A percentile compares a stretch with the other conserved stretches of the same genome.
phyloP scores from a whole-genome alignment of 1,140 invertebrate genomes.

The Anastrepha obliqua region DNA sequence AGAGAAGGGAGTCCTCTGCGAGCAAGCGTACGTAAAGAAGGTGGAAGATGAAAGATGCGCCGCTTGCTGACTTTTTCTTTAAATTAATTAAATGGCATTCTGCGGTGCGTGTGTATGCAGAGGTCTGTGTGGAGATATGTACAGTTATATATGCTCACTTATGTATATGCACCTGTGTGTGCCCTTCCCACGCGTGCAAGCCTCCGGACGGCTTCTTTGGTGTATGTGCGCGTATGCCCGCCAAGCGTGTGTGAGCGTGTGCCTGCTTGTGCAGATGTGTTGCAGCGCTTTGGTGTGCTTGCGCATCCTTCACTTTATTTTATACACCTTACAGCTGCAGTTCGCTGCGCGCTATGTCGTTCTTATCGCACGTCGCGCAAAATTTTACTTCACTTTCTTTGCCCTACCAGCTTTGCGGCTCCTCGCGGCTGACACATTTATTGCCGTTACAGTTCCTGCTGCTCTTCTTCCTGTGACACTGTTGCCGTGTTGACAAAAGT shows the following conservation, averaged over 20 bases:
- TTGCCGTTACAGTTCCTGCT: conserved; percentile 40
- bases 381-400: not conserved
- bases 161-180: not conserved
- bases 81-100: conserved; percentile 49
- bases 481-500: conserved; percentile 39
- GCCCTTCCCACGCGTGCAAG: too few relatives aligned
- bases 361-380: conserved; percentile 25
- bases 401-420: not conserved
- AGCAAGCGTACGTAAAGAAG: not conserved
- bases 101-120: not conserved
- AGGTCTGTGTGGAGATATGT: not conserved
- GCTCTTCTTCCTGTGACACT: conserved; percentile 28
- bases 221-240: too few relatives aligned
- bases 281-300: not conserved
- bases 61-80: conserved; percentile 2
- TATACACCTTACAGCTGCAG: not conserved
- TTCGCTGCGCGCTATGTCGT: not conserved
- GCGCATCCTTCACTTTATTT: not conserved
- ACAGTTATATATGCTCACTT: not conserved
- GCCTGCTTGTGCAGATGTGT: not conserved
- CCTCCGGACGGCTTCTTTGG: too few relatives aligned
- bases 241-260: too few relatives aligned
- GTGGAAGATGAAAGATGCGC: not conserved
- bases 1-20: not conserved
- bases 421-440: conserved; percentile 46